phyloP scores from a whole-genome alignment of 2,888 invertebrate genomes.

The Anoplius nigerrimus region DNA sequence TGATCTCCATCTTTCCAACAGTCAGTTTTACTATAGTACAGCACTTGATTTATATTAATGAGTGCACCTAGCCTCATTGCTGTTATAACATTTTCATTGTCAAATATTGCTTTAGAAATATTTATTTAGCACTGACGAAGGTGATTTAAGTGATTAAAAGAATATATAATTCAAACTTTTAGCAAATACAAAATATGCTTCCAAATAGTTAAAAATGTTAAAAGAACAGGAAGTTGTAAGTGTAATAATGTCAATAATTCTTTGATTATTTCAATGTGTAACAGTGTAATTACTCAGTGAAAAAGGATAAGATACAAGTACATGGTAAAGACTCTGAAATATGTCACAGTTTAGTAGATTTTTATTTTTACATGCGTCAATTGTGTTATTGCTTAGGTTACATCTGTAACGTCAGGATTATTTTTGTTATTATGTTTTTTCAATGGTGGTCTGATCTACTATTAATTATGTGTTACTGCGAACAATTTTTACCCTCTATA shows the following conservation, averaged over 20 bases:
- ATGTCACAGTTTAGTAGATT: too few species aligned
- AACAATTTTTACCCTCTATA: too few species aligned
- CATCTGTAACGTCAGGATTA: too few species aligned
- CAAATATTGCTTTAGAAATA: background rate
- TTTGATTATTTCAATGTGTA: too few species aligned
- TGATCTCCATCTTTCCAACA: conserved; percentile 57
- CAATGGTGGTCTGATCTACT: too few species aligned
- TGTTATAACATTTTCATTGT: background rate
- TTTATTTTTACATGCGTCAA: too few species aligned
- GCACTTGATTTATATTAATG: conserved; percentile 59
- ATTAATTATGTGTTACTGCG: background rate
- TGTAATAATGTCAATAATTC: too few species aligned
- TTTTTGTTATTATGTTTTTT: too few species aligned
- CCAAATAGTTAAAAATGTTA: too few species aligned
- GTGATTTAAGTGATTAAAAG: conserved; percentile 11
- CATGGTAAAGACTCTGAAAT: background rate
- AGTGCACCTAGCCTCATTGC: conserved; percentile 35
- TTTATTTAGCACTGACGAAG: too few species aligned
- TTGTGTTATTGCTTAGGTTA: too few species aligned
- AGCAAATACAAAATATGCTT: too few species aligned
- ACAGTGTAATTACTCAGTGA: background rate
- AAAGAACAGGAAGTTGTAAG: background rate
- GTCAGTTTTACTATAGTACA: conserved; percentile 44
- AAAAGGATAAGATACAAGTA: conserved; percentile 7
- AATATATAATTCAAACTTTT: conserved; percentile 13